phyloP scores from a whole-genome alignment of 2,888 invertebrate species.

The Amblyjoppa proteus region DNA sequence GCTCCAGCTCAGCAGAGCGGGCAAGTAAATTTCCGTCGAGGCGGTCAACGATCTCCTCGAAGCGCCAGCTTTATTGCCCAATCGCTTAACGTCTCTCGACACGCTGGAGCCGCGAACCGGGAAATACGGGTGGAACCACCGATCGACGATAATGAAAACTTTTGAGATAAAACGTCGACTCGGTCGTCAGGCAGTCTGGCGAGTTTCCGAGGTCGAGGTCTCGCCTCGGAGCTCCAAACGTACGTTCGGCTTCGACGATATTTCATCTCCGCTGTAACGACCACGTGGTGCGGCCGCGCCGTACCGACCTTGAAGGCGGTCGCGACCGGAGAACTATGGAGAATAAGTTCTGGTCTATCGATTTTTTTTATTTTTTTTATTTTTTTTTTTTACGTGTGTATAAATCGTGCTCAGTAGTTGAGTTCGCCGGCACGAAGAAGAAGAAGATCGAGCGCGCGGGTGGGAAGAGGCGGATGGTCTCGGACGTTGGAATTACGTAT shows the following conservation, averaged over 20 bases:
- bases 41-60: too few relatives aligned
- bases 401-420: constrained; percentile 18
- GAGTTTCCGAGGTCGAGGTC: constrained; percentile 46
- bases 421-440: constrained; percentile 27
- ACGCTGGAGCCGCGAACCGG: neutral
- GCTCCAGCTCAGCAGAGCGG: too few relatives aligned
- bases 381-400: neutral
- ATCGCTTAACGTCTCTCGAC: neutral
- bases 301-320: constrained; percentile 70
- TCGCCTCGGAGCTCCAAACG: neutral
- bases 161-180: constrained; percentile 11
- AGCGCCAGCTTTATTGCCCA: neutral
- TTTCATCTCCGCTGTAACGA: constrained; percentile 1
- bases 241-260: constrained; percentile 28
- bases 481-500: constrained; percentile 46
- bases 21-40: too few relatives aligned
- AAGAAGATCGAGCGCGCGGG: neutral
- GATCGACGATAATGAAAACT: neutral
- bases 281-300: constrained; percentile 44
- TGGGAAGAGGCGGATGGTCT: constrained; percentile 28
- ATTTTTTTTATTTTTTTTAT: constrained; percentile 39
- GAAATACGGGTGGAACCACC: constrained; percentile 8
- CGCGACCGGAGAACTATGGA: constrained; percentile 62
- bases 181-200: constrained; percentile 54
- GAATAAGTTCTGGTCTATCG: constrained; percentile 44